Evolutionary conservation across 1,140 invertebrate species (phyloP).

Genomic region (Drosophila insularis): DNA sequence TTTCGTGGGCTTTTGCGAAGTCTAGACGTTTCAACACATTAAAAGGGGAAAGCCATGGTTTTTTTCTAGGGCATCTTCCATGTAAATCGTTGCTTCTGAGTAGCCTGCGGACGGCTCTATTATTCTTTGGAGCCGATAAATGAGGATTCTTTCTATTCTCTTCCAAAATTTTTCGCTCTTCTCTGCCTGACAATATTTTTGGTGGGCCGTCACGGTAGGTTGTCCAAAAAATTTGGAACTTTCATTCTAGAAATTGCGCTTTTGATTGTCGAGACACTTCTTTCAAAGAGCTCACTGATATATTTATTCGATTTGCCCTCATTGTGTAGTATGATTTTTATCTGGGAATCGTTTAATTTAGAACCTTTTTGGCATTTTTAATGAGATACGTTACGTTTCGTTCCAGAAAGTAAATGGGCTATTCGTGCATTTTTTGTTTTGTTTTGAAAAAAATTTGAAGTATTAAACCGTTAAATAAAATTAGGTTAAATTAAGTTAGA

Average conservation of each 20-base stretch:
- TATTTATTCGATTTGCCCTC: neutral
- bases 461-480: too few relatives aligned
- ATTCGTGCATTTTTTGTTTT: too few relatives aligned
- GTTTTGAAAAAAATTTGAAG: too few relatives aligned
- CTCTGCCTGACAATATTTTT: neutral
- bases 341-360: neutral
- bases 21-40: too few relatives aligned
- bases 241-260: slow-evolving; percentile 1
- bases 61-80: neutral
- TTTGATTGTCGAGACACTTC: neutral
- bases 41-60: too few relatives aligned
- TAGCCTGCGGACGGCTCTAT: neutral
- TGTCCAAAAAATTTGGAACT: neutral
- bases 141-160: neutral
- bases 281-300: neutral
- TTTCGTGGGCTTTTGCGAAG: too few relatives aligned
- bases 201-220: neutral
- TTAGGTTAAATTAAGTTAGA: too few relatives aligned
- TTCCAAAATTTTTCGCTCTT: too few relatives aligned
- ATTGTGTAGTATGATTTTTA: slow-evolving; percentile 1
- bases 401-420: slow-evolving; percentile 4
- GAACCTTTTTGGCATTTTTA: slow-evolving; percentile 1
- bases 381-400: neutral
- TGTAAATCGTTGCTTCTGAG: neutral
- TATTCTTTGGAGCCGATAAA: neutral